Base-by-base conservation (phyloP, 2,888 invertebrate species). In the Argyresthia goedartella region DNA sequence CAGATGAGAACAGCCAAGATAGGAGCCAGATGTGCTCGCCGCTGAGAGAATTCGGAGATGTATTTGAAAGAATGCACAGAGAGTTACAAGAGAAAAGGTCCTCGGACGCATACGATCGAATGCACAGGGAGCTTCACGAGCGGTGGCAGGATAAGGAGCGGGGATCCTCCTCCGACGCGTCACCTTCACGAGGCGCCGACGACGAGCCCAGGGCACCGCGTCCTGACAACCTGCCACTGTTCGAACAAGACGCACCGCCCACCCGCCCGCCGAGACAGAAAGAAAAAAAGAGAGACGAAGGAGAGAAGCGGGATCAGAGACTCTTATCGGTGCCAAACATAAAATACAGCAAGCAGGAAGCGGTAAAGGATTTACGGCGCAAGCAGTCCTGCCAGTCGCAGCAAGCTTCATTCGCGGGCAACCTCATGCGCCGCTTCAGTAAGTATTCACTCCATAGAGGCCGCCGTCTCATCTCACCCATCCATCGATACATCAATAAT, bases 341-440 rank as follows among this genome's bases (percentile, higher is more conserved):
- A 59, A 93, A 92, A 73, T 88, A 81, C 66, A 77, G 71, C 58
- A 80, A 81, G 65, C 78, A 80, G 62, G 89, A 90, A 59, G 79
- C 80, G 61, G 73, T 73, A 63, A 81, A 80, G 66, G 91, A 89
- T 69, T 78, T 89, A 63, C 84, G 91, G 72, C 85, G 87, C 65
- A 82, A 80, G 67, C 88, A 82, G 60, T 79, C 80, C 61, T 62
- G 82, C 73, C 73, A 76, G 69, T n/a, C n/a, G n/a, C 65, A 69
- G 74, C 66, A 78, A 72, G 67, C 74, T 86, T 72, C 91, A 57
- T 91, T 93, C 87, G 91, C 92, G 64, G 92, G 92, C 73, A 91
- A 89, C 88, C 87, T 94, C 65, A 92, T 93, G 88, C 90, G 94
- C 77, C 91, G 94, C 89, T 93, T 94, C 91, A 94, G 95, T 95